phyloP scores from a whole-genome alignment of 2,113 vertebrate genomes.

The Siphamia tubifer region DNA sequence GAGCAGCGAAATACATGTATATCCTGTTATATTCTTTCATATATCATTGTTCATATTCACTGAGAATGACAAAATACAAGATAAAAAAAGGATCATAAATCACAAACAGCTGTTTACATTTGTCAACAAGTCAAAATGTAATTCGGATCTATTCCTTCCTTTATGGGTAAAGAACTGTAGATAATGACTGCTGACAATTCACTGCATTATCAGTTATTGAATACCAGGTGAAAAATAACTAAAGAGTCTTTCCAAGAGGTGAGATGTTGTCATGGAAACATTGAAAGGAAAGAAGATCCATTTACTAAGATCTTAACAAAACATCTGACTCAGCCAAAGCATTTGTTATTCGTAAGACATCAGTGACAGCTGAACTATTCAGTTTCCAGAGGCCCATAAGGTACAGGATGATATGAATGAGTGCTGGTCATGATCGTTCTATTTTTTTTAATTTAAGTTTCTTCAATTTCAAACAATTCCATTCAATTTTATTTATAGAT shows the following conservation, averaged over 20 bases:
- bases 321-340: conserved; percentile 39
- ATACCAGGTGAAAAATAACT: conserved; percentile 25
- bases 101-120: neutral
- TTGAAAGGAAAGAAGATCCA: conserved; percentile 15
- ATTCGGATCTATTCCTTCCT: neutral
- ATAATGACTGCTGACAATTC: neutral
- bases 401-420: no score
- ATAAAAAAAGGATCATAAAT: neutral
- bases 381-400: neutral
- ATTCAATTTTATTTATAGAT: no score
- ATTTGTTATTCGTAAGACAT: conserved; percentile 30
- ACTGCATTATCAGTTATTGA: conserved; percentile 5
- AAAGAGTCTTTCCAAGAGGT: conserved; percentile 31
- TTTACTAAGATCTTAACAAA: conserved; percentile 40
- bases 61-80: neutral
- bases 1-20: no score
- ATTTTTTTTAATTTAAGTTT: no score
- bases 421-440: no score
- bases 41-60: no score
- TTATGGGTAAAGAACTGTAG: no score
- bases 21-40: no score
- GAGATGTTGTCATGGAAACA: conserved; percentile 63
- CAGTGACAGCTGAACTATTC: neutral
- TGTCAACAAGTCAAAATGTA: neutral
- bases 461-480: no score